Conservation (phyloP, 2,888 invertebrate genomes). For the Chloroclysta siterata region DNA sequence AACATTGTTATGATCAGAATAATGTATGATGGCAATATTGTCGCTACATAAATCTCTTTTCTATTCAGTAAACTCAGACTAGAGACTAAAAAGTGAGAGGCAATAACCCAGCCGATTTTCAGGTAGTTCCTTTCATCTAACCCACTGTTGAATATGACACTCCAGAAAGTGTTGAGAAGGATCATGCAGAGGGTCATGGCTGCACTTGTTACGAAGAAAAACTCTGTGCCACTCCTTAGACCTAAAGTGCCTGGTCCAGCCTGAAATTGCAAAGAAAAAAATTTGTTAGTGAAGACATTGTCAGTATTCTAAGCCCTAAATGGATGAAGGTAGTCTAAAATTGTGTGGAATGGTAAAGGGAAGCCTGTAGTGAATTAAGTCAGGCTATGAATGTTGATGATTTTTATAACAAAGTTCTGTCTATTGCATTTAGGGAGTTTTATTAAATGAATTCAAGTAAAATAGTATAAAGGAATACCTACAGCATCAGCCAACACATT, state of each 20-base stretch:
- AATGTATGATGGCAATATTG: slow-evolving; percentile 88
- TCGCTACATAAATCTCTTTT: slow-evolving; percentile 87
- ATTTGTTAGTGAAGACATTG: not conserved
- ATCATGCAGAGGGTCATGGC: slow-evolving; percentile 95
- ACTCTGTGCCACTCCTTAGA: slow-evolving; percentile 91
- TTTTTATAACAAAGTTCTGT: no score
- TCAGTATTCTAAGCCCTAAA: not conserved
- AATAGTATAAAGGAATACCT: slow-evolving; percentile 45
- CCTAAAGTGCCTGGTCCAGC: slow-evolving; percentile 98
- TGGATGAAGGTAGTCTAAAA: no score
- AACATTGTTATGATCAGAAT: slow-evolving; percentile 87
- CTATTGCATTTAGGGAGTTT: no score
- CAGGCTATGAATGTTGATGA: no score
- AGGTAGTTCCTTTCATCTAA: slow-evolving; percentile 89
- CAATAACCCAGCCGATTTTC: slow-evolving; percentile 90
- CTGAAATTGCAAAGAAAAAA: slow-evolving; percentile 55
- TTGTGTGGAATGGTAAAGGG: no score
- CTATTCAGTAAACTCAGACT: slow-evolving; percentile 91
- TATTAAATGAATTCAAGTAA: no score
- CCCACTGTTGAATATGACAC: slow-evolving; percentile 94
- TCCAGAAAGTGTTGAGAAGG: slow-evolving; percentile 97
- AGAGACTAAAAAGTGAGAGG: slow-evolving; percentile 92
- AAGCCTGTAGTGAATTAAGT: no score
- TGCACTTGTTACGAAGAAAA: slow-evolving; percentile 96
- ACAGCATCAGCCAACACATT: slow-evolving; percentile 97